Evolutionary conservation across 2,113 vertebrate genomes (phyloP).

Genomic region (Tychaedon coryphoeus): DNA sequence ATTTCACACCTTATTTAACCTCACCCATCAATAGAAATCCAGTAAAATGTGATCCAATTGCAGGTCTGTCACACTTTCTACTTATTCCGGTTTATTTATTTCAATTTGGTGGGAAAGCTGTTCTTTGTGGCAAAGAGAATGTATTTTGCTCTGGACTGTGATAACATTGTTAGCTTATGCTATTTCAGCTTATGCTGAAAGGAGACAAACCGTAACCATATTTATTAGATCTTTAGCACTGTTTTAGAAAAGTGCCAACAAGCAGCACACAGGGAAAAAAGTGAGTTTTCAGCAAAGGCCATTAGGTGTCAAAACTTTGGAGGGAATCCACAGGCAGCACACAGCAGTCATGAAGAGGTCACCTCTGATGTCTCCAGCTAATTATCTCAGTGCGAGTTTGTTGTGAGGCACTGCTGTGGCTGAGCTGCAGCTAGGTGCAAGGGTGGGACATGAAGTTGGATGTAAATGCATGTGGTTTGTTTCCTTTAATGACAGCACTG

Average conservation of each 20-base stretch:
- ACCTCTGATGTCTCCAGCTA: neutral
- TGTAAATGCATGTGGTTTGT: accelerated
- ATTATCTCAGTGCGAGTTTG: slow-evolving; percentile 28
- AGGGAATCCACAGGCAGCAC: neutral
- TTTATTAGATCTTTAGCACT: neutral
- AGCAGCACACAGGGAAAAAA: neutral
- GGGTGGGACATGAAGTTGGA: accelerated
- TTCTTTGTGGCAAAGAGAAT: neutral
- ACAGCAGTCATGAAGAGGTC: slow-evolving; percentile 32
- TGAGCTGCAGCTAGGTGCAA: neutral
- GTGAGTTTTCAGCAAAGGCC: neutral
- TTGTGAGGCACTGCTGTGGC: neutral
- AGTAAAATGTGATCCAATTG: neutral
- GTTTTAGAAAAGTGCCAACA: neutral
- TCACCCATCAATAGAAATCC: neutral
- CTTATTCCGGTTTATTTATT: neutral
- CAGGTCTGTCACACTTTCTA: neutral
- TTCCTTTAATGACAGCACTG: neutral
- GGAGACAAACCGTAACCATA: neutral
- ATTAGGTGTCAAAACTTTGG: neutral
- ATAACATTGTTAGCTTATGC: neutral
- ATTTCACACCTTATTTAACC: neutral
- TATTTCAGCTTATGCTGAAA: neutral
- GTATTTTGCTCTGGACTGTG: neutral
- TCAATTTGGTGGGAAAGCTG: neutral